phyloP scores from a whole-genome alignment of 2,113 vertebrate genomes.

The Vidua macroura region DNA sequence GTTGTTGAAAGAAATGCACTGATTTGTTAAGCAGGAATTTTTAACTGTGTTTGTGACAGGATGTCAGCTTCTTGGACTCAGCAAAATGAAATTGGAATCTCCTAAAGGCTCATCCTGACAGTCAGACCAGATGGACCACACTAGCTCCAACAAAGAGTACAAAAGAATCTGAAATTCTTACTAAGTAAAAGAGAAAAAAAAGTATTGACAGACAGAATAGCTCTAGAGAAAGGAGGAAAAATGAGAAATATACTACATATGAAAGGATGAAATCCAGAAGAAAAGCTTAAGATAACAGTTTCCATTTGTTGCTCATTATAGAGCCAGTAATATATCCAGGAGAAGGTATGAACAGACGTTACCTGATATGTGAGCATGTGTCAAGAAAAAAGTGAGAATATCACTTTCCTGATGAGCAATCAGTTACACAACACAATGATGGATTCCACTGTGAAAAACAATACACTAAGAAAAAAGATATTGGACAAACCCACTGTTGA shows the following conservation, averaged over 20 bases:
- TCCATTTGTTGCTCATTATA: background rate
- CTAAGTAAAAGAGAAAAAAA: background rate
- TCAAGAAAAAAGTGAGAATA: background rate
- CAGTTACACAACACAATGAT: background rate
- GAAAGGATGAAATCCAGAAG: background rate
- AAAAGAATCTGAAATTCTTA: background rate
- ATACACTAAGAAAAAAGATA: background rate
- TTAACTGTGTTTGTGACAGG: slow-evolving; percentile 1
- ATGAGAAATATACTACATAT: background rate
- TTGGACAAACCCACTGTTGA: background rate
- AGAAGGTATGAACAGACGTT: background rate
- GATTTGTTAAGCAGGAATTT: background rate
- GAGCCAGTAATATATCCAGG: background rate
- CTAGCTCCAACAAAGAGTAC: background rate
- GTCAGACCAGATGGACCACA: slow-evolving; percentile 23
- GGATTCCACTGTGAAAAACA: background rate
- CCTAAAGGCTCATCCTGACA: slow-evolving; percentile 3
- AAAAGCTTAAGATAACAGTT: background rate
- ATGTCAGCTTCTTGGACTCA: slow-evolving; percentile 47
- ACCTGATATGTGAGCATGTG: rapidly evolving
- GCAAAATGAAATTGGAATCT: background rate
- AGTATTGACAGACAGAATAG: background rate
- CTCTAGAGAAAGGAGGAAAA: background rate
- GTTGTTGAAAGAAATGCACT: background rate
- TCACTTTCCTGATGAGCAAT: background rate